These are phyloP conservation scores for Eira barbara DNA, from an alignment of 2,113 vertebrate genomes.

Conservation along the genomic window DNA sequence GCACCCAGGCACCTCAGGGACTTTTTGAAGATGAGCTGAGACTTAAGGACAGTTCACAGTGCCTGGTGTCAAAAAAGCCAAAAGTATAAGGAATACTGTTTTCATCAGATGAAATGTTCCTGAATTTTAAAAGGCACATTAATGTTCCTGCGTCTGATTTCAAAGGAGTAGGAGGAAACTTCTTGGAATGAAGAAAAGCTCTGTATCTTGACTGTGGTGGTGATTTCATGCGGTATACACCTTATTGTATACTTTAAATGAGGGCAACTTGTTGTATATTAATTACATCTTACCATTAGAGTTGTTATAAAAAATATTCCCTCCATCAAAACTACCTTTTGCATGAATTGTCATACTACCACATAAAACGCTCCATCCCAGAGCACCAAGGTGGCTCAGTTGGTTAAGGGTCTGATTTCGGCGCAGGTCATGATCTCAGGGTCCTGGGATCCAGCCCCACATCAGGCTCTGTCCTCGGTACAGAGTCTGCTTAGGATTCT, in stretches of 20 bases:
- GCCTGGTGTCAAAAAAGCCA: background rate
- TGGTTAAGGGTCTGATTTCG: too few species aligned
- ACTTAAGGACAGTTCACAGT: background rate
- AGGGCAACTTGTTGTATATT: background rate
- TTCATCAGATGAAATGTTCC: background rate
- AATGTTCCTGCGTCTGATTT: background rate
- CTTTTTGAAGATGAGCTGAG: background rate
- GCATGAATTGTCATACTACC: background rate
- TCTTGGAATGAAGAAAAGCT: background rate
- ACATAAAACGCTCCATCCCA: background rate
- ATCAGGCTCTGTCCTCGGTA: too few species aligned
- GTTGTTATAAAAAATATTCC: background rate
- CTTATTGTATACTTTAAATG: background rate
- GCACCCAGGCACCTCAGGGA: background rate
- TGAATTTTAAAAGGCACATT: background rate
- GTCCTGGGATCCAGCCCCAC: too few species aligned
- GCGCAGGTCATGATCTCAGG: too few species aligned
- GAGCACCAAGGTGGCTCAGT: too few species aligned
- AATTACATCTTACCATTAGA: background rate
- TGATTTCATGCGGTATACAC: background rate
- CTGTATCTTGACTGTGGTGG: background rate
- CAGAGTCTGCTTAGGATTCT: too few species aligned
- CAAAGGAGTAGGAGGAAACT: background rate
- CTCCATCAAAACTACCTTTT: background rate
- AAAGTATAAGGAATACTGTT: background rate